Base-by-base conservation (phyloP, 2,888 invertebrate genomes). In the Cryptops parisi region DNA sequence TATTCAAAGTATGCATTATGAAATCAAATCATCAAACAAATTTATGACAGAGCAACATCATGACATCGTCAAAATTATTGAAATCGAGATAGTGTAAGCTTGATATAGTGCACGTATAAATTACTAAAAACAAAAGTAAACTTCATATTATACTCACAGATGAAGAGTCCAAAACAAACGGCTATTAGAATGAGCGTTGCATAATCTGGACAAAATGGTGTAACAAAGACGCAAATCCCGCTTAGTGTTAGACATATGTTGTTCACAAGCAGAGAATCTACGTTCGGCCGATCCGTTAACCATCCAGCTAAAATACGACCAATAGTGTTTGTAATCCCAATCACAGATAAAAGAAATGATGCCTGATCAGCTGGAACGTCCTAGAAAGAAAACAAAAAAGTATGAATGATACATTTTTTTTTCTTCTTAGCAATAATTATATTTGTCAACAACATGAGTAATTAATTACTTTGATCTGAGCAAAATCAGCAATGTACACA, bases 201-300 rank as follows among this genome's bases (percentile, higher is more conserved):
- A 64, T 86, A 93, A 1, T 79, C 75, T 57, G 74, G 70, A 69
- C 91, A 91, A 65, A 93, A 80, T 0, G 94, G 94, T 33, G 83
- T 86, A 53, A 82, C 64, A 5, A 84, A 78, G 9, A 93, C 88
- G 15, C 84, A 78, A 61, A 93, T 69, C 57, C 96, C 96, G 46
- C 89, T 88, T 58, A 93, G 76, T 53, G 93, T 77, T 54, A 98
- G 78, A 65, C 94, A 93, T 57, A 88, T 72, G 66, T 96, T 97
- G 71, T 96, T 96, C 63, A 98, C 80, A 63, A 91, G 72, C 19
- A 97, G 74, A 0, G 96, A 85, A 70, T 94, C 86, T 62, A 96
- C 88, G 74, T 90, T 87, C 0, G 75, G 75, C 12, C 70, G 58
- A 60, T 73, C 72, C 1, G 93, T 89, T 38, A 94, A 79, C 73